phyloP scores from a whole-genome alignment of 1,140 invertebrate genomes.

The Nylanderia fulva region DNA sequence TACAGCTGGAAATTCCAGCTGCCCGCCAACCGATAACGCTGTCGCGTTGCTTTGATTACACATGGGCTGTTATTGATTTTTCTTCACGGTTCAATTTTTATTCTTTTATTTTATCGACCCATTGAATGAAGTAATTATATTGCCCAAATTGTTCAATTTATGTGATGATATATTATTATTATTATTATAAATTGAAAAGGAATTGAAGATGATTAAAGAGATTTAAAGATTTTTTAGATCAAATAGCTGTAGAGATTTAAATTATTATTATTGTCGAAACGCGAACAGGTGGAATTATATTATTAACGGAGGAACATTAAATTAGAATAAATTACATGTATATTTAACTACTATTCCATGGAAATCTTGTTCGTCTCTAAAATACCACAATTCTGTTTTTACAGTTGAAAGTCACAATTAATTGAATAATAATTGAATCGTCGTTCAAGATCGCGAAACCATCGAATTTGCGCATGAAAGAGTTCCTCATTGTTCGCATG shows the following conservation, averaged over 20 bases:
- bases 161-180: too few relatives aligned
- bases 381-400: not conserved
- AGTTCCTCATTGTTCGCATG: not conserved
- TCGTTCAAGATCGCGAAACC: not conserved
- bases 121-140: not conserved
- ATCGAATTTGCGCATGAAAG: not conserved
- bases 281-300: not conserved
- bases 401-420: not conserved
- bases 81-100: not conserved
- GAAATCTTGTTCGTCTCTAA: not conserved
- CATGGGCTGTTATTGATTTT: conserved; percentile 40
- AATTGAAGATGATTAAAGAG: not conserved
- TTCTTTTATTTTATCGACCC: not conserved
- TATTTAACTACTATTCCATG: not conserved
- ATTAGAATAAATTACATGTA: too few relatives aligned
- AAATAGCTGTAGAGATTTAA: not conserved
- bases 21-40: not conserved
- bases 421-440: not conserved
- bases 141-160: not conserved
- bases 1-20: conserved; percentile 17
- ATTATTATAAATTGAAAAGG: not conserved
- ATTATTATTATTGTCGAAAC: not conserved
- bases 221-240: not conserved
- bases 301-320: not conserved
- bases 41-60: conserved; percentile 27